These are phyloP conservation scores for Brotula barbata DNA, from an alignment of 2,797 vertebrate genomes.

Conservation along the genomic window DNA sequence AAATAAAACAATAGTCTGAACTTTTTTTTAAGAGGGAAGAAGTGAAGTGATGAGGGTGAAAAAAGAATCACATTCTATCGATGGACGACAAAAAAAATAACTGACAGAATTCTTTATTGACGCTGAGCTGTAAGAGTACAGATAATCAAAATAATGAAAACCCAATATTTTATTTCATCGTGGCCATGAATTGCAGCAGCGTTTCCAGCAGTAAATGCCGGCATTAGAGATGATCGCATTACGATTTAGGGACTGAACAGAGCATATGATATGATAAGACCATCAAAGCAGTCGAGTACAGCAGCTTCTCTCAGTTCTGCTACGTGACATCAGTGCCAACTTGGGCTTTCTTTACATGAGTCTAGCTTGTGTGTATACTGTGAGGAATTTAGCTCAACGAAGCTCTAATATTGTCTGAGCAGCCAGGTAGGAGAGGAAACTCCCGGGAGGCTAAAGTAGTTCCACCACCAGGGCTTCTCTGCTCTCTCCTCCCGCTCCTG, in stretches of 20 bases:
- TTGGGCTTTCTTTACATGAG: constrained; percentile 6
- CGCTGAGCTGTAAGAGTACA: constrained; percentile 30
- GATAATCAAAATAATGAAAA: not conserved
- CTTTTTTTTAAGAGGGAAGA: no score
- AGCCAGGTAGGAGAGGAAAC: constrained; percentile 86
- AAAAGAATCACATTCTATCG: not conserved
- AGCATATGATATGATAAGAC: not conserved
- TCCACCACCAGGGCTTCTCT: constrained; percentile 97
- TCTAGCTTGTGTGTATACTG: constrained; percentile 2
- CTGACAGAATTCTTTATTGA: constrained; percentile 39
- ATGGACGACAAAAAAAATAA: not conserved
- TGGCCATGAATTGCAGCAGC: constrained; percentile 13
- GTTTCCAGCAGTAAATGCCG: not conserved
- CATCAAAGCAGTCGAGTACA: no score
- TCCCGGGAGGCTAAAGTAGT: constrained; percentile 83
- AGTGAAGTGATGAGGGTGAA: not conserved
- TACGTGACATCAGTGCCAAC: constrained; percentile 4
- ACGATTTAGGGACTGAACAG: constrained; percentile 4
- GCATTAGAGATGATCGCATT: constrained; percentile 1
- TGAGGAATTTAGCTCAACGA: constrained; percentile 1
- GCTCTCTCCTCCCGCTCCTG: constrained; percentile 55
- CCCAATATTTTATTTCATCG: not conserved
- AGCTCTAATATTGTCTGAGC: constrained; percentile 79
- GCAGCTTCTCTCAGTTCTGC: constrained; percentile 10
- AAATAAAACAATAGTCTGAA: no score